Evolutionary conservation across 2,888 invertebrate species (phyloP).

Genomic region (Drosophila kanekoi): DNA sequence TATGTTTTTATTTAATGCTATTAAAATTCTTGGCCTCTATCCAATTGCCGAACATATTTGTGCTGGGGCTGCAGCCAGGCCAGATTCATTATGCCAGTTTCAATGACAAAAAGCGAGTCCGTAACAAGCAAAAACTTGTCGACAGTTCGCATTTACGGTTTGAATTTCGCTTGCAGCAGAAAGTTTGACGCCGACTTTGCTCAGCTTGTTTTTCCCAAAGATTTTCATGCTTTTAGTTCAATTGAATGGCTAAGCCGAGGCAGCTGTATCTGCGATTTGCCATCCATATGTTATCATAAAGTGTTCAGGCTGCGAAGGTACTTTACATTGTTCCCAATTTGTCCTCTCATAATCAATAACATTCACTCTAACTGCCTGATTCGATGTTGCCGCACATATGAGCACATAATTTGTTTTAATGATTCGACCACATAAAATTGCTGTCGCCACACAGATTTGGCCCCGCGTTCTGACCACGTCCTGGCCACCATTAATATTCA

Average conservation of each 20-base stretch:
- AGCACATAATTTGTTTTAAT: conserved; percentile 2
- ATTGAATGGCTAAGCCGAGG: conserved; percentile 30
- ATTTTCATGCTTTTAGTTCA: conserved; percentile 48
- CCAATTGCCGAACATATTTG: conserved; percentile 55
- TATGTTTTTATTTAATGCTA: conserved; percentile 44
- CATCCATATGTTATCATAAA: conserved; percentile 17
- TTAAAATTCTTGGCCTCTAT: conserved; percentile 65
- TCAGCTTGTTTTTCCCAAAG: background rate
- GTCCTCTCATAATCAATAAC: conserved; percentile 54
- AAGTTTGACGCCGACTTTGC: conserved; percentile 34
- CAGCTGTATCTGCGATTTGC: background rate
- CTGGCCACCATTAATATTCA: conserved; percentile 59
- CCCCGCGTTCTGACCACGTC: background rate
- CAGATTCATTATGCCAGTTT: conserved; percentile 61
- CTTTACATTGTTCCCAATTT: conserved; percentile 38
- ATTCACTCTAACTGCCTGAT: conserved; percentile 42
- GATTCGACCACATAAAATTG: conserved; percentile 1
- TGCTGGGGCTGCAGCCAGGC: conserved; percentile 19
- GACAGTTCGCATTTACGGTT: conserved; percentile 46
- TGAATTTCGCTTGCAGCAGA: conserved; percentile 31
- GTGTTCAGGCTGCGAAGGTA: conserved; percentile 33
- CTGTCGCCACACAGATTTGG: background rate
- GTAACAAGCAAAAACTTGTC: conserved; percentile 57
- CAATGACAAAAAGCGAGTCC: conserved; percentile 39
- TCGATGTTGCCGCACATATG: conserved; percentile 12